Evolutionary conservation across 1,140 invertebrate species (phyloP).

Genomic region (Lutraria rhynchaena): DNA sequence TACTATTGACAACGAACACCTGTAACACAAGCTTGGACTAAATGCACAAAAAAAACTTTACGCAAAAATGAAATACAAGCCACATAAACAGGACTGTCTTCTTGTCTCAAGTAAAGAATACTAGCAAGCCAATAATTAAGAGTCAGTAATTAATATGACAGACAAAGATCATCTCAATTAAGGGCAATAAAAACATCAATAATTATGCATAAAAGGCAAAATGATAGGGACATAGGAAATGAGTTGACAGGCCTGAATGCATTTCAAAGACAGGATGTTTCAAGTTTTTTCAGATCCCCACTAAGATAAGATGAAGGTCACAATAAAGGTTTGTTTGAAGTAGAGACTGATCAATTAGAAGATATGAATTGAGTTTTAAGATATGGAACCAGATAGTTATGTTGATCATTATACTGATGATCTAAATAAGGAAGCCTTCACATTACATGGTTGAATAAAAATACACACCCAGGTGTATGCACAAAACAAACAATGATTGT

Average conservation of each 20-base stretch:
- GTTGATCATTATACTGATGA: background rate
- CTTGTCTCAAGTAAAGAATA: background rate
- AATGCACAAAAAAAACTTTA: too few species aligned
- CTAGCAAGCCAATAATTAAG: background rate
- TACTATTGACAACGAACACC: too few species aligned
- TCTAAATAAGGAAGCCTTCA: too few species aligned
- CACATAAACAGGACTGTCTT: too few species aligned
- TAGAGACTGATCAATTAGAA: constrained; percentile 26
- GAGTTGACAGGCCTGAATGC: constrained; percentile 7
- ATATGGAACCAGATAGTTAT: constrained; percentile 26
- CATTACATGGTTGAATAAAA: too few species aligned
- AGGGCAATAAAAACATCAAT: background rate
- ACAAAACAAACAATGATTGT: too few species aligned
- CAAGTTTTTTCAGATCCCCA: constrained; percentile 6
- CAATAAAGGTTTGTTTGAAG: constrained; percentile 26
- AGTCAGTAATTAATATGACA: constrained; percentile 17
- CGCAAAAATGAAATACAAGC: too few species aligned
- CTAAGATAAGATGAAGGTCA: constrained; percentile 19
- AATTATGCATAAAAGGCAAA: background rate
- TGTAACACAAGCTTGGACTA: too few species aligned
- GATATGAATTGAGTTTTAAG: background rate
- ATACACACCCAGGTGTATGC: too few species aligned
- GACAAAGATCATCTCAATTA: constrained; percentile 8
- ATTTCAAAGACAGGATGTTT: constrained; percentile 29
- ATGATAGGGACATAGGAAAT: constrained; percentile 17